Conservation (phyloP, 2,888 invertebrate species). For the Orthonychiurus folsomi region DNA sequence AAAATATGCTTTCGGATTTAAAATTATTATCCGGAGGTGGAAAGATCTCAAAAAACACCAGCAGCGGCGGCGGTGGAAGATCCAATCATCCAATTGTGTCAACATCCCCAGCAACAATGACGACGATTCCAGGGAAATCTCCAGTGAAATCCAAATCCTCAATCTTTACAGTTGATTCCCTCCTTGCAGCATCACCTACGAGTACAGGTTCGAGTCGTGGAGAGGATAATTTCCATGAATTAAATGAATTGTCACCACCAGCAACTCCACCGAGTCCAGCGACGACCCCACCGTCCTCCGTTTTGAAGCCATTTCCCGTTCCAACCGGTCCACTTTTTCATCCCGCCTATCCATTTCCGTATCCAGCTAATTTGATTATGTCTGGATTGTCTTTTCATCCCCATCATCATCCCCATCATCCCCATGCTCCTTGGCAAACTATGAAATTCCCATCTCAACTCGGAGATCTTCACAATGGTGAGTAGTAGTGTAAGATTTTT, state of each 20-base stretch:
- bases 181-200: constrained; percentile 22
- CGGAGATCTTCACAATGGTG: constrained; percentile 13
- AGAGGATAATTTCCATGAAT: constrained; percentile 28
- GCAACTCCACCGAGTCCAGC: constrained; percentile 41
- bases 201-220: constrained; percentile 8
- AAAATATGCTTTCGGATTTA: neutral
- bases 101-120: too few relatives aligned
- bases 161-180: constrained; percentile 39
- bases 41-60: neutral
- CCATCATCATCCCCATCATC: constrained; percentile 22
- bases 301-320: constrained; percentile 38
- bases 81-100: too few relatives aligned
- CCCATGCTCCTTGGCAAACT: constrained; percentile 36
- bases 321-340: constrained; percentile 14
- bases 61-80: too few relatives aligned
- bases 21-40: neutral
- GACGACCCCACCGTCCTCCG: constrained; percentile 38
- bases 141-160: constrained; percentile 34
- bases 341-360: constrained; percentile 33
- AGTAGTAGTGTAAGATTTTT: neutral
- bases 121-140: neutral
- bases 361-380: constrained; percentile 39
- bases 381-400: constrained; percentile 37
- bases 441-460: constrained; percentile 33
- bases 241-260: constrained; percentile 40